Percentiles rank a stretch among this genome's conserved stretches.
Evolutionary conservation across 37 sponge, comb jelly and placozoan species (phyloP).

Genomic region (Halichondria panicea): DNA sequence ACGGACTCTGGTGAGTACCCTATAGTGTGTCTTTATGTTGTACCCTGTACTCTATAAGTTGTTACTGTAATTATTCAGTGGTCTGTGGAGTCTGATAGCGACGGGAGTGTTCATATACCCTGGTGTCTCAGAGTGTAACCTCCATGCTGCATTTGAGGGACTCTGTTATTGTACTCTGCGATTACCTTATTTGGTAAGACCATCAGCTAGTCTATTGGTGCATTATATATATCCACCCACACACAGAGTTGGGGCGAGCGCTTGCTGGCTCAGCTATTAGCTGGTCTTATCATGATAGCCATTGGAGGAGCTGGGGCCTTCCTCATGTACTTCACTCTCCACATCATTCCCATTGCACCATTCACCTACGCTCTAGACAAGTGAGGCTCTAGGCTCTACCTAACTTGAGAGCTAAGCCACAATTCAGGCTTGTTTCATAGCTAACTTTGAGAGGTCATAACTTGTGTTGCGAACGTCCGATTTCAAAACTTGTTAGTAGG

Average conservation of each 20-base stretch:
- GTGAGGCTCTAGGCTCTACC: background rate
- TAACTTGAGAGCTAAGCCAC: background rate
- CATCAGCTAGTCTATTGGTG: background rate
- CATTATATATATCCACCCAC: background rate
- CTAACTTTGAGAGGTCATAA: no score
- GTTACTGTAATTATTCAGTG: constrained; percentile 59
- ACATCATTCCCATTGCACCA: constrained; percentile 56
- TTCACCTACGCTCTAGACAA: constrained; percentile 25
- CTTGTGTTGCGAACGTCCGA: no score
- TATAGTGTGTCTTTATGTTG: no score
- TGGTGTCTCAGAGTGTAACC: constrained; percentile 36
- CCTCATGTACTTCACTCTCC: constrained; percentile 61
- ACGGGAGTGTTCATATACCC: constrained; percentile 38
- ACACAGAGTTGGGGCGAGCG: constrained; percentile 55
- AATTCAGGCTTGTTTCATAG: background rate
- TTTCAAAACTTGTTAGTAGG: no score
- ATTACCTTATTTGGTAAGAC: constrained; percentile 69
- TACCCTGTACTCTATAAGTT: no score
- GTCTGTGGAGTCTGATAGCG: constrained; percentile 78
- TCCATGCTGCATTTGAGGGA: constrained; percentile 85
- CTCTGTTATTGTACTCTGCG: constrained; percentile 70
- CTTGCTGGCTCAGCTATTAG: constrained; percentile 53
- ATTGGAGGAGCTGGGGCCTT: constrained; percentile 27
- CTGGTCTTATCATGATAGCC: constrained; percentile 63
- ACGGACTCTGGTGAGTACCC: constrained; percentile 71